These are phyloP conservation scores for Balaeniceps rex DNA, from an alignment of 2,113 vertebrate genomes.

Conservation along the genomic window DNA sequence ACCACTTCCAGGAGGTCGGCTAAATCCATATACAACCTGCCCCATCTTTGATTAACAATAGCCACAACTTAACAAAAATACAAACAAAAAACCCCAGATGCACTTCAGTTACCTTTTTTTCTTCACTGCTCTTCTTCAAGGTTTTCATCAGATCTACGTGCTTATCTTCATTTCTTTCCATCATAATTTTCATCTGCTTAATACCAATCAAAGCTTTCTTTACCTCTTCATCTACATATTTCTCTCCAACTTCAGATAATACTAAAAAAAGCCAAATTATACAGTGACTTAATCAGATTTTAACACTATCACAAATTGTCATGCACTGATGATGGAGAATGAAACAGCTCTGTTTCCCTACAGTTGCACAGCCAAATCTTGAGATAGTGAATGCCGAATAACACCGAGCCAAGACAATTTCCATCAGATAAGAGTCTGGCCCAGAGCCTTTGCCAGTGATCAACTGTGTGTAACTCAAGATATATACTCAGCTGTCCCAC, in stretches of 20 bases:
- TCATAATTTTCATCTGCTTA: slow-evolving; percentile 88
- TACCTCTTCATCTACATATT: slow-evolving; percentile 80
- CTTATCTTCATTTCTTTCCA: slow-evolving; percentile 86
- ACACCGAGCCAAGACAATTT: neutral
- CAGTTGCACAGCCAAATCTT: neutral
- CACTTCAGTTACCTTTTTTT: slow-evolving; percentile 80
- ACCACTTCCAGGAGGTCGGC: neutral
- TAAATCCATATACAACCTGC: neutral
- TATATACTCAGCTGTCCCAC: neutral
- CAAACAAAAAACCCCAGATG: neutral
- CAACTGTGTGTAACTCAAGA: neutral
- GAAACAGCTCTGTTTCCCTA: neutral
- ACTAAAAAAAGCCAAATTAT: slow-evolving; percentile 67
- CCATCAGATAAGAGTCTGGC: neutral
- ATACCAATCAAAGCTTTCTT: slow-evolving; percentile 84
- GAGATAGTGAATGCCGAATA: neutral
- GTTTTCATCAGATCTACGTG: slow-evolving; percentile 85
- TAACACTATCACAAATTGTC: neutral
- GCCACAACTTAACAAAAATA: neutral
- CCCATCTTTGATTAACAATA: neutral
- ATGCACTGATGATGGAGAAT: neutral
- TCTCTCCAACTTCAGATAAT: slow-evolving; percentile 78
- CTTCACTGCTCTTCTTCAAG: slow-evolving; percentile 81
- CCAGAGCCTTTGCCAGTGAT: neutral
- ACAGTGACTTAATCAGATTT: neutral